Evolutionary conservation across 2,888 invertebrate genomes (phyloP).

Genomic region (Cheilosia grossa): DNA sequence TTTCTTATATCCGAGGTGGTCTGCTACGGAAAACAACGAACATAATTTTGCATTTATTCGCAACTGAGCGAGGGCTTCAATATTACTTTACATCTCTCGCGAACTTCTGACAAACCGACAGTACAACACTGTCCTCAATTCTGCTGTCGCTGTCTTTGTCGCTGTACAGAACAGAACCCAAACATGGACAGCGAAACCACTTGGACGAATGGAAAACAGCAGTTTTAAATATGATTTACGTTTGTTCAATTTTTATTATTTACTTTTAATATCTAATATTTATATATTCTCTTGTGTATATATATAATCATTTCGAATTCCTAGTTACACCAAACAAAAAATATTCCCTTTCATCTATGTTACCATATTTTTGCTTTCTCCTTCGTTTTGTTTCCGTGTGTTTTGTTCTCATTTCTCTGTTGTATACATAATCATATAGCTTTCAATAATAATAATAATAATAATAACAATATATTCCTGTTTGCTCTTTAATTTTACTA

Average conservation of each 20-base stretch:
- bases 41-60: no score
- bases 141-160: no score
- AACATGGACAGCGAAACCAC: no score
- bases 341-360: slow-evolving; percentile 27
- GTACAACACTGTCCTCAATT: no score
- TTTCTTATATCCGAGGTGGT: no score
- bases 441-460: slow-evolving; percentile 36
- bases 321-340: slow-evolving; percentile 67
- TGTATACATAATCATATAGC: slow-evolving; percentile 39
- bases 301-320: slow-evolving; percentile 71
- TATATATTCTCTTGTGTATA: slow-evolving; percentile 62
- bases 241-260: slow-evolving; percentile 57
- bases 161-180: no score
- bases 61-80: no score
- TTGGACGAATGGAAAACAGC: no score
- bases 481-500: slow-evolving; percentile 44
- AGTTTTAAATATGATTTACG: slow-evolving; percentile 22
- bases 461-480: not conserved
- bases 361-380: slow-evolving; percentile 23
- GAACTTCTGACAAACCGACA: no score
- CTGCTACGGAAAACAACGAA: no score
- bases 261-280: slow-evolving; percentile 63
- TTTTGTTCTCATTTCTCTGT: slow-evolving; percentile 28
- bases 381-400: slow-evolving; percentile 10
- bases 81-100: no score